Evolutionary conservation across 2,888 invertebrate species (phyloP).

Genomic region (Drosophila mettleri): DNA sequence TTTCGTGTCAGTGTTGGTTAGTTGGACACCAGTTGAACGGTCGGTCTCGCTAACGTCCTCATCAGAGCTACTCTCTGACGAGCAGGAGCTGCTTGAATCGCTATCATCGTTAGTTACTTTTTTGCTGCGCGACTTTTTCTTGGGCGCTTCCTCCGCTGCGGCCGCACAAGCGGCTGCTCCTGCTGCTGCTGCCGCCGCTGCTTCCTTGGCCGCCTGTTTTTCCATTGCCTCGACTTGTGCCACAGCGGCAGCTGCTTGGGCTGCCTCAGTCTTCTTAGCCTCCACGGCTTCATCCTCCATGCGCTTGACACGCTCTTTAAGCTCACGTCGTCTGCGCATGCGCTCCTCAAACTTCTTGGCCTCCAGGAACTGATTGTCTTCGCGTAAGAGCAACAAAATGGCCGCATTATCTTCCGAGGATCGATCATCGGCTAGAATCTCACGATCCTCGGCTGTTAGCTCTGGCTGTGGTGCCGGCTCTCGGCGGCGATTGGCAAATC

Average conservation of each 20-base stretch:
- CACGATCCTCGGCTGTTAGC: constrained; percentile 81
- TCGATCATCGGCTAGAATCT: constrained; percentile 85
- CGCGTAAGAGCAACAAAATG: constrained; percentile 84
- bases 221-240: constrained; percentile 34
- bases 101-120: constrained; percentile 82
- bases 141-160: constrained; percentile 52
- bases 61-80: constrained; percentile 80
- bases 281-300: constrained; percentile 87
- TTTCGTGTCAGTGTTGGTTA: constrained; percentile 58
- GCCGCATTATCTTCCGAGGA: constrained; percentile 87
- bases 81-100: constrained; percentile 55
- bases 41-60: constrained; percentile 61
- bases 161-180: constrained; percentile 34
- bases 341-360: constrained; percentile 88
- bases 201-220: constrained; percentile 26
- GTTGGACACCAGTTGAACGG: constrained; percentile 51
- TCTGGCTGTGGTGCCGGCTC: constrained; percentile 59
- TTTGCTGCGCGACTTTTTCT: constrained; percentile 75
- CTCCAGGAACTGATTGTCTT: constrained; percentile 85
- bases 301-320: constrained; percentile 93
- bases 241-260: constrained; percentile 85
- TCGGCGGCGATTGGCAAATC: constrained; percentile 76
- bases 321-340: constrained; percentile 92
- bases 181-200: constrained; percentile 27
- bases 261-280: constrained; percentile 86